Base-by-base conservation (phyloP, 2,888 invertebrate genomes). In the Beris chalybata region DNA sequence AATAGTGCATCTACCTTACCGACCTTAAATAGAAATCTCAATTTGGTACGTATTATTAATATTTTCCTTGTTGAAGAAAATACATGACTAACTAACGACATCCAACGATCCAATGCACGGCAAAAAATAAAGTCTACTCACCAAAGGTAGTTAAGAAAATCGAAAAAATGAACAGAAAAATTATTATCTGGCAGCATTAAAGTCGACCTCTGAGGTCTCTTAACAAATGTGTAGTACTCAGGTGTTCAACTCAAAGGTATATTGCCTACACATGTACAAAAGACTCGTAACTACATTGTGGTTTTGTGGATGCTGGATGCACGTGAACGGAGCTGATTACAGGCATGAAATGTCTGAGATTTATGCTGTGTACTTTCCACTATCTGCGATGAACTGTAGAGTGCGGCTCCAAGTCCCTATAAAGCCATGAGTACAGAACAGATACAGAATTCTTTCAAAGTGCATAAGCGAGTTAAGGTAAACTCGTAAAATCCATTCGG, bases 321-420 rank as follows among this genome's bases (percentile, higher is more conserved):
- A 61, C 68, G 65, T 68, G 68, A 65, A 45, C 38, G 53, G 30
- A 11, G 65, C 59, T 63, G 65, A 65, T 68, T 68, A 61, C 50
- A 50, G 53, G 47, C 67, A 68, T 63, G 61, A 68, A 68, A 57
- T 68, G 63, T 53, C 68, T 65, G 63, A 68, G 68, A 68, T 68
- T 68, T 68, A 68, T 65, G 61, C 47, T 58, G 9, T 44, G n/a
- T 58, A 29, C 58, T 29, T 29, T 58, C 45, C 12, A 47, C 45
- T 45, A 58, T 22, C 58, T 29, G 47, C 58, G 58, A 47, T 47
- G 58, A 58, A 58, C 47, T 11, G 30, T 15, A 45, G 9, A 44
- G 58, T 45, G 45, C 29, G 47, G 45, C 45, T 58, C 58, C 58
- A 58, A 45, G 58, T 58, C 58, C 47, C 13, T 58, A 58, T 30